Percentiles rank a stretch among this genome's conserved stretches.
These are phyloP conservation scores for Pharmacophagus antenor DNA, from an alignment of 2,888 invertebrate species.

Conservation along the genomic window DNA sequence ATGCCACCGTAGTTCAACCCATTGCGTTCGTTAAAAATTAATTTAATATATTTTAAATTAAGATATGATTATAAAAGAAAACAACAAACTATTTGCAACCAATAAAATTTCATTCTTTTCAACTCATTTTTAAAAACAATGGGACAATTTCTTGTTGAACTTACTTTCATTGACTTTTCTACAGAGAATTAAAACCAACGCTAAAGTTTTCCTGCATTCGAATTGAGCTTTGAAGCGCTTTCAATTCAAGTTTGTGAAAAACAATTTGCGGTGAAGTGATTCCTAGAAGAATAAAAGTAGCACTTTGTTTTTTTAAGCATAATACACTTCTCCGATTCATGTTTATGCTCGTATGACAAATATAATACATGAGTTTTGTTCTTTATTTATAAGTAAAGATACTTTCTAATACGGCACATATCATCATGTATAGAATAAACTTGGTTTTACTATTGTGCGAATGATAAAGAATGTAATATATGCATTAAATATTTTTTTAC, in stretches of 20 bases:
- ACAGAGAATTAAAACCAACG: slow-evolving; percentile 69
- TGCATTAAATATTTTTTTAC: no score
- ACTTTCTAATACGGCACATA: no score
- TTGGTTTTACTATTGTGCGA: no score
- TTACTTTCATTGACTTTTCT: slow-evolving; percentile 60
- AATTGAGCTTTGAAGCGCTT: slow-evolving; percentile 68
- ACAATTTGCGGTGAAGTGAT: slow-evolving; percentile 56
- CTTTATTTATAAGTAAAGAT: no score
- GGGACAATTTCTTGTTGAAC: slow-evolving; percentile 17
- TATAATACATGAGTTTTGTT: not conserved
- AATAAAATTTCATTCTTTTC: not conserved
- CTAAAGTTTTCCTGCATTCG: slow-evolving; percentile 71
- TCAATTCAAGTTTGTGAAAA: slow-evolving; percentile 70
- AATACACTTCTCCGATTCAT: not conserved
- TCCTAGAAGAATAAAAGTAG: slow-evolving; percentile 6
- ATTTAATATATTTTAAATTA: no score
- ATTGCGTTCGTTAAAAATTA: no score
- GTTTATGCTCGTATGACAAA: not conserved
- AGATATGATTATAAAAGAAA: no score
- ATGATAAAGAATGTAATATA: no score
- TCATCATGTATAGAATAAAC: no score
- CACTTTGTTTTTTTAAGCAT: slow-evolving; percentile 33
- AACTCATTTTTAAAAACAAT: slow-evolving; percentile 7
- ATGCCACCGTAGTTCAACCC: no score
- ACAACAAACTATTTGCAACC: not conserved